Conservation (phyloP, 2,113 vertebrate genomes). For the Eubucco bourcierii region DNA sequence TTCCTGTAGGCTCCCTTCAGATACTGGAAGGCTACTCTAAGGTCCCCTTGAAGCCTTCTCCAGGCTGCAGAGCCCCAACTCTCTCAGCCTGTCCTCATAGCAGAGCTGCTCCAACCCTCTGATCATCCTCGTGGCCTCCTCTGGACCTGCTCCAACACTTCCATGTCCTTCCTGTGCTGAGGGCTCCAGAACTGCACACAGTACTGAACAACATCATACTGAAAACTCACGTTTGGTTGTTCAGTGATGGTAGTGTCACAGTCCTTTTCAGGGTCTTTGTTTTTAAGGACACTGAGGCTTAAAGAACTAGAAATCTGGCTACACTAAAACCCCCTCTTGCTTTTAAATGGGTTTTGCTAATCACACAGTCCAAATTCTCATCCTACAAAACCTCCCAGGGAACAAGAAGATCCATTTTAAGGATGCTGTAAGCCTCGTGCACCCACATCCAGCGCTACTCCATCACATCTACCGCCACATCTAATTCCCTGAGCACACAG, state of each 20-base stretch:
- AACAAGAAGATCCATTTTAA: not conserved
- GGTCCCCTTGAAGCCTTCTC: too few relatives aligned
- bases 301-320: not conserved
- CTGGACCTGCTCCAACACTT: too few relatives aligned
- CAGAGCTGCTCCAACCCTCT: too few relatives aligned
- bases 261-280: not conserved
- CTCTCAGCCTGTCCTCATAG: too few relatives aligned
- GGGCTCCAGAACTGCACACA: too few relatives aligned
- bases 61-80: too few relatives aligned
- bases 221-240: not conserved
- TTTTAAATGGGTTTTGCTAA: not conserved
- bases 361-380: not conserved
- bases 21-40: too few relatives aligned
- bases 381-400: not conserved
- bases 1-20: too few relatives aligned
- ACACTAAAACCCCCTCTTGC: not conserved
- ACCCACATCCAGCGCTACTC: not conserved
- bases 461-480: not conserved
- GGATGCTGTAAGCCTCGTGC: not conserved
- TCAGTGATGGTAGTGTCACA: not conserved
- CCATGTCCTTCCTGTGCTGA: too few relatives aligned
- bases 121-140: too few relatives aligned
- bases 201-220: too few relatives aligned
- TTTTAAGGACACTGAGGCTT: not conserved
- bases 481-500: not conserved